Evolutionary conservation across 2,888 invertebrate species (phyloP).

Genomic region (Eupithecia inturbata): DNA sequence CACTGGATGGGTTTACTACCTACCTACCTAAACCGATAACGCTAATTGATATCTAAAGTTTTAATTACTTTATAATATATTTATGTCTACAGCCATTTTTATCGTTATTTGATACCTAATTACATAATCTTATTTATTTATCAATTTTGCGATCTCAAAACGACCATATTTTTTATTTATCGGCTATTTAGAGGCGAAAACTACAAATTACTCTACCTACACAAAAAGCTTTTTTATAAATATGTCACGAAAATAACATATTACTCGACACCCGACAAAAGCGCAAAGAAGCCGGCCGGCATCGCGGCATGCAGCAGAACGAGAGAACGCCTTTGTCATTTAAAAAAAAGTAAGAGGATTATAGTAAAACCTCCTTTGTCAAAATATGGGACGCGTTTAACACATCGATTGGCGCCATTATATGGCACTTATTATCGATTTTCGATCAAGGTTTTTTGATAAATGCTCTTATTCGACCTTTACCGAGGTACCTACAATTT

Average conservation of each 20-base stretch:
- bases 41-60: no score
- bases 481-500: neutral
- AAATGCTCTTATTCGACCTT: neutral
- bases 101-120: no score
- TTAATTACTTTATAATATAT: no score
- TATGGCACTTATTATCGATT: constrained; percentile 39
- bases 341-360: constrained; percentile 58
- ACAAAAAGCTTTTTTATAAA: constrained; percentile 25
- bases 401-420: constrained; percentile 72
- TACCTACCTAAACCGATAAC: neutral
- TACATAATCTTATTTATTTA: neutral
- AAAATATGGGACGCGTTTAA: constrained; percentile 68
- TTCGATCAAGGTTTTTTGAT: constrained; percentile 34
- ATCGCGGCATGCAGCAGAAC: constrained; percentile 42
- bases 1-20: neutral
- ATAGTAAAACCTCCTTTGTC: constrained; percentile 69
- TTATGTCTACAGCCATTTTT: no score
- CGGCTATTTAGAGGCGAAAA: neutral
- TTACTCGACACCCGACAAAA: constrained; percentile 44
- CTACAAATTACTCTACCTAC: constrained; percentile 15
- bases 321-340: constrained; percentile 50
- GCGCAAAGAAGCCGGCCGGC: constrained; percentile 40
- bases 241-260: constrained; percentile 32
- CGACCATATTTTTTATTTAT: neutral
- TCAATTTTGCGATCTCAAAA: neutral